These are phyloP conservation scores for Pseudolycoriella hygida DNA, from an alignment of 2,888 invertebrate genomes.

Conservation along the genomic window DNA sequence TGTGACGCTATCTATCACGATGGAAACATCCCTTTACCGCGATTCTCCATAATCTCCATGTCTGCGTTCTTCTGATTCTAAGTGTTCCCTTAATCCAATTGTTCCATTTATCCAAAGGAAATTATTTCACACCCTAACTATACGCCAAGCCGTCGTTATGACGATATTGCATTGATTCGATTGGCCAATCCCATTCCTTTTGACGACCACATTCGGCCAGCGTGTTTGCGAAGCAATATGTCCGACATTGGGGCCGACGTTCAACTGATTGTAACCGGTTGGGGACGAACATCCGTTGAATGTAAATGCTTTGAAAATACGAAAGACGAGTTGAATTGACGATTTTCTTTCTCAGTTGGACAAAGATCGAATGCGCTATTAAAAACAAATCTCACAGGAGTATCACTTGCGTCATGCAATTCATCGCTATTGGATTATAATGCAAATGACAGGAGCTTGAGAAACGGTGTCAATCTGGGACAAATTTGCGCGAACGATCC, in stretches of 20 bases:
- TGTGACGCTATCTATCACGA: too few species aligned
- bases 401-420: conserved; percentile 11
- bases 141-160: conserved; percentile 6
- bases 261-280: conserved; percentile 14
- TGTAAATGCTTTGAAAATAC: conserved; percentile 9
- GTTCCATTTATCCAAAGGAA: conserved; percentile 6
- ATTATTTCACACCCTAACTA: conserved; percentile 11
- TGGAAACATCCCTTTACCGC: too few species aligned
- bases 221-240: conserved; percentile 14
- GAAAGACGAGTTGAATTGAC: conserved; percentile 4
- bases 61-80: neutral
- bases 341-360: conserved; percentile 10
- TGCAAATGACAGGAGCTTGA: conserved; percentile 3
- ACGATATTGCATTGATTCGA: conserved; percentile 16
- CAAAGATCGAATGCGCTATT: conserved; percentile 11
- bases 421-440: conserved; percentile 5
- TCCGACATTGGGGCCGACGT: conserved; percentile 8
- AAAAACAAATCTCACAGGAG: conserved; percentile 14
- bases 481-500: conserved; percentile 16
- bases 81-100: neutral
- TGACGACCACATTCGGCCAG: conserved; percentile 11
- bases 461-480: conserved; percentile 9
- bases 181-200: conserved; percentile 9
- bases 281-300: conserved; percentile 12
- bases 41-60: too few species aligned